Evolutionary conservation across 92 coral and sea anemone species (phyloP), one percentile per base, ranked within the genome.

Genomic region (Palythoa grandis): DNA sequence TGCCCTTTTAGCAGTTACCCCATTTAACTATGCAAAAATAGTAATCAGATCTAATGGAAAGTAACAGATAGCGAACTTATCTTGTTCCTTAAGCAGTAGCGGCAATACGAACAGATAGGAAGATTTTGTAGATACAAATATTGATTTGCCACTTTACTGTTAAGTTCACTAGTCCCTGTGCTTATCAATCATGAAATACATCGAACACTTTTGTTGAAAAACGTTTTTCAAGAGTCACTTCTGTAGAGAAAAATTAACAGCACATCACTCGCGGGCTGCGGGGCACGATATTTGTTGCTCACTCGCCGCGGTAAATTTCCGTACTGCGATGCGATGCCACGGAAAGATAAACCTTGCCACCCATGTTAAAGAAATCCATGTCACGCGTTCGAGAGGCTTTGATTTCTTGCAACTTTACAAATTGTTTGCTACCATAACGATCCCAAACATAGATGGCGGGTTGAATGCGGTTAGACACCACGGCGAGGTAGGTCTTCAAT

Each of bases 361-460:
- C 98, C 98, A 96, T 96, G 92, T 91, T 93, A 89, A 96, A 96
- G 83, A 96, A 96, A 70, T 87, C 93, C 96, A 96, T 94, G 90
- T 96, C 98, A 50, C 98, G 92, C 43, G 98, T 95, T 66, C 95
- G 84, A 47, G 60, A 85, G 9, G 98, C 89, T 6, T 94, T 90
- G 53, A 96, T 93, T 47, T 92, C 94, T 75, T 96, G 98, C 15
- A 96, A 92, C 72, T 94, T 90, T 58, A 92, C 94, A 23, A 96
- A 96, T 83, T 88, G 86, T 35, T 86, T 91, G 68, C 92, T 87
- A 82, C 88, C 89, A 48, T 88, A 90, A 60, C 93, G 86, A 83
- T 94, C 96, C 98, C 98, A 96, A 43, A 94, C 98, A 73, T 92
- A 96, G 67, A 96, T 96, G 14, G 89, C 86, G 23, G 98, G 98